Percentiles rank a stretch among this genome's conserved stretches.
Evolutionary conservation across 2,797 vertebrate genomes (phyloP).

Genomic region (Eulemur coronatus): DNA sequence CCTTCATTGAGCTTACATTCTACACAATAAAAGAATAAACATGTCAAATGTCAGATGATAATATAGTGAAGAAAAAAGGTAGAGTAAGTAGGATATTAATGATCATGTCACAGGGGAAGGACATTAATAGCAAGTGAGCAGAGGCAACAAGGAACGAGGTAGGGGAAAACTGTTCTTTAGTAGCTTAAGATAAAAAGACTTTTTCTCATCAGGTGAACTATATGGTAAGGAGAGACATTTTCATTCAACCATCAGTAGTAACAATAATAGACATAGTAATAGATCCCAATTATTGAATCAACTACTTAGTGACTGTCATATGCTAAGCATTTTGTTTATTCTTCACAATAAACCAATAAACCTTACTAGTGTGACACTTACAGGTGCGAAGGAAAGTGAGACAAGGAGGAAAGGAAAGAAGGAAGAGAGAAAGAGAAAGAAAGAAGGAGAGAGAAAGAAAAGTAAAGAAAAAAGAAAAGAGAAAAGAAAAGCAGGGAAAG

Average conservation of each 20-base stretch:
- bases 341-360: constrained; percentile 18
- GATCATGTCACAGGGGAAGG: background rate
- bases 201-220: background rate
- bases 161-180: background rate
- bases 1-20: background rate
- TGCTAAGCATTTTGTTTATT: constrained; percentile 21
- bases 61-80: background rate
- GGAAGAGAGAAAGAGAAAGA: accelerated
- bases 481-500: accelerated
- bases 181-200: background rate
- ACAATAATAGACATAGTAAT: background rate
- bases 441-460: background rate
- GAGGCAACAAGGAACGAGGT: background rate
- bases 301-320: background rate
- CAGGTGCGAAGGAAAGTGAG: background rate
- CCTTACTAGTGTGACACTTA: background rate
- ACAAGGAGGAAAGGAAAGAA: background rate
- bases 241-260: background rate
- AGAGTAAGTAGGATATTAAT: background rate
- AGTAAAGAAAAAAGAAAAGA: background rate
- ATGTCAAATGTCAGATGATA: background rate
- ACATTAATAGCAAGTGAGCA: background rate
- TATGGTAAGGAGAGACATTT: background rate
- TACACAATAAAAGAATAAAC: background rate
- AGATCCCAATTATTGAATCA: background rate